Evolutionary conservation across 2,797 vertebrate genomes (phyloP).

Genomic region (Myotis daubentonii): DNA sequence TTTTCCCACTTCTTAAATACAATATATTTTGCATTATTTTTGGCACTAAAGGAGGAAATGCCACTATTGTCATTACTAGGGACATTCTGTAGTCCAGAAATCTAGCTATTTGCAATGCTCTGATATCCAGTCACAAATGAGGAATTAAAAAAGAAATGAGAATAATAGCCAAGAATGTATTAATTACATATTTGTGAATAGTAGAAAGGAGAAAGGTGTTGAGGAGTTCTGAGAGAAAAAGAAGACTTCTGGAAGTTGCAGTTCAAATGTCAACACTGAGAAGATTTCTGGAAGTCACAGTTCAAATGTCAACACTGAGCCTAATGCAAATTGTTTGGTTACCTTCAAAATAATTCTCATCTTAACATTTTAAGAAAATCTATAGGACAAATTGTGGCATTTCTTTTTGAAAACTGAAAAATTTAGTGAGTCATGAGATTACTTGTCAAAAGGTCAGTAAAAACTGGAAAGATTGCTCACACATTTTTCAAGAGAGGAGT

Average conservation of each 20-base stretch:
- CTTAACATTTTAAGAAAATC: conserved; percentile 13
- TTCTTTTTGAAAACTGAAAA: conserved; percentile 58
- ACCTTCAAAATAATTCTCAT: conserved; percentile 34
- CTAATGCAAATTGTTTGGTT: background rate
- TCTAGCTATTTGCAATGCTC: background rate
- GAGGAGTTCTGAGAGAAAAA: background rate
- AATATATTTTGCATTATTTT: background rate
- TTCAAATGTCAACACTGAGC: background rate
- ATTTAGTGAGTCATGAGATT: conserved; percentile 40
- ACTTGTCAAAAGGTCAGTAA: conserved; percentile 38
- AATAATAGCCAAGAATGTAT: background rate
- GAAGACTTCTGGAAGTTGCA: background rate
- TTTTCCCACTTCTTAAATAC: background rate
- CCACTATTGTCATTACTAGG: background rate
- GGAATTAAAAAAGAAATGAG: conserved; percentile 6
- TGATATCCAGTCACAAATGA: background rate
- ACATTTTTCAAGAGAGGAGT: background rate
- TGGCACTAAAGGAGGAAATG: background rate
- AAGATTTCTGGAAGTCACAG: background rate
- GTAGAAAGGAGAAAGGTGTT: background rate
- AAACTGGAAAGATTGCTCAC: conserved; percentile 8
- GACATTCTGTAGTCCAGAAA: background rate
- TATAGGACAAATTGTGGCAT: background rate
- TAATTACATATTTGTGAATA: background rate
- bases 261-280: background rate